These are phyloP conservation scores for Phalanger gymnotis DNA, from an alignment of 2,797 vertebrate genomes.

Conservation along the genomic window DNA sequence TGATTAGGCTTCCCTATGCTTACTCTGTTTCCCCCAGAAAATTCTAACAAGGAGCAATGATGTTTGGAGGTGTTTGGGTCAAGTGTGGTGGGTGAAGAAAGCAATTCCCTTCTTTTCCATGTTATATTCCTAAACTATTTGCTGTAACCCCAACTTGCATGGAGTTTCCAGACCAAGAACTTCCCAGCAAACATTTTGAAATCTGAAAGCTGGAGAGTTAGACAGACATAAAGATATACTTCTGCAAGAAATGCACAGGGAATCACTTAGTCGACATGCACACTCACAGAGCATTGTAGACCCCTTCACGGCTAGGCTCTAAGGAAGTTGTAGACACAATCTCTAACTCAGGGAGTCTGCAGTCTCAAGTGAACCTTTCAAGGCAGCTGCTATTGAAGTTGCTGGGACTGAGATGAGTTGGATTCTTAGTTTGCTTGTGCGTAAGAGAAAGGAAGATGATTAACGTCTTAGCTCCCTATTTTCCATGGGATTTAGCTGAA, in stretches of 20 bases:
- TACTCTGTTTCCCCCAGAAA: background rate
- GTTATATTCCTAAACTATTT: background rate
- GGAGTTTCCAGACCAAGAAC: background rate
- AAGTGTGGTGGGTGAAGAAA: background rate
- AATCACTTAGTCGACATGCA: background rate
- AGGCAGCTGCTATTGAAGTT: background rate
- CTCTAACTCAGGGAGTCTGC: background rate
- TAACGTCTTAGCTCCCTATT: background rate
- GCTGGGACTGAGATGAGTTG: background rate
- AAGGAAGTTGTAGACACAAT: background rate
- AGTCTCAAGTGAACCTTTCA: background rate
- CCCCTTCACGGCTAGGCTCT: background rate
- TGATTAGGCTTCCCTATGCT: background rate
- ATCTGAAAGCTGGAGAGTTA: background rate
- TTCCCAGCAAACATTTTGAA: background rate
- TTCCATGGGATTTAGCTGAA: slow-evolving; percentile 43
- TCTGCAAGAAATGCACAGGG: background rate
- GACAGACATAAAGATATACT: background rate
- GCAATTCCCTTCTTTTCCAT: background rate
- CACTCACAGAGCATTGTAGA: background rate
- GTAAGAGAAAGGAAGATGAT: background rate
- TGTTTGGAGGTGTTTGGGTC: background rate
- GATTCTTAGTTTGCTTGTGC: slow-evolving; percentile 20
- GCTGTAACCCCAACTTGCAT: background rate
- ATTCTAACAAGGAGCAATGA: background rate